A percentile compares a stretch with the other conserved stretches of the same genome.
These are phyloP conservation scores for Vombatus ursinus DNA, from an alignment of 2,113 vertebrate species.

Conservation along the genomic window DNA sequence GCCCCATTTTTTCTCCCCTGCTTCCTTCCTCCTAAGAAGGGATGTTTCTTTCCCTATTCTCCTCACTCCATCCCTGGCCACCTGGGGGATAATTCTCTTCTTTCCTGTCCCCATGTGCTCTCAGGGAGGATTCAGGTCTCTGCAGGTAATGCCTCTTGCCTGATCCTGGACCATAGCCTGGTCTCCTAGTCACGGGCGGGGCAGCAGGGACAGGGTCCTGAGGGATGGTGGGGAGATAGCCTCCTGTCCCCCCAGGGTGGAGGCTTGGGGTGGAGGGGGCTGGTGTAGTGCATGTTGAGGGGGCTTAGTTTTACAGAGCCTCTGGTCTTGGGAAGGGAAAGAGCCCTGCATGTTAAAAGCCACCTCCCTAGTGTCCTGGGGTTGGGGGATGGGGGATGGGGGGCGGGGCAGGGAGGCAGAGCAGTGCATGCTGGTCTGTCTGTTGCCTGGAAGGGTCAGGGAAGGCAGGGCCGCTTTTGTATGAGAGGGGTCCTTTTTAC, in stretches of 20 bases:
- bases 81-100: conserved; percentile 77
- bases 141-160: conserved; percentile 91
- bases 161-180: conserved; percentile 59
- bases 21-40: conserved; percentile 58
- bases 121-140: conserved; percentile 99
- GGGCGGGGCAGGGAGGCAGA: not conserved
- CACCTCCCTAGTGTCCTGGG: conserved; percentile 28
- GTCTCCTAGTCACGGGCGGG: conserved; percentile 53
- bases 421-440: conserved; percentile 69
- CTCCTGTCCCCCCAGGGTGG: not conserved
- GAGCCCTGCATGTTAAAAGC: conserved; percentile 61
- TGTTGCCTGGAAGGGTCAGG: conserved; percentile 42
- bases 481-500: conserved; percentile 4
- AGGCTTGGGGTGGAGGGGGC: not conserved
- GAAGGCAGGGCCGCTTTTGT: not conserved
- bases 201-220: conserved; percentile 21
- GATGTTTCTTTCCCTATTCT: conserved; percentile 55
- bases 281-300: conserved; percentile 64
- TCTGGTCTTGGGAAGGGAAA: not conserved
- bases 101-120: conserved; percentile 87
- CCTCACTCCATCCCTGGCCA: conserved; percentile 7
- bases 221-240: conserved; percentile 34
- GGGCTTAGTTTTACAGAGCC: conserved; percentile 3
- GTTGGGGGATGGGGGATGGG: not conserved
- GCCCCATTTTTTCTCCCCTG: conserved; percentile 46